Base-by-base conservation (phyloP, 2,113 vertebrate species). In the Tragelaphus scriptus region DNA sequence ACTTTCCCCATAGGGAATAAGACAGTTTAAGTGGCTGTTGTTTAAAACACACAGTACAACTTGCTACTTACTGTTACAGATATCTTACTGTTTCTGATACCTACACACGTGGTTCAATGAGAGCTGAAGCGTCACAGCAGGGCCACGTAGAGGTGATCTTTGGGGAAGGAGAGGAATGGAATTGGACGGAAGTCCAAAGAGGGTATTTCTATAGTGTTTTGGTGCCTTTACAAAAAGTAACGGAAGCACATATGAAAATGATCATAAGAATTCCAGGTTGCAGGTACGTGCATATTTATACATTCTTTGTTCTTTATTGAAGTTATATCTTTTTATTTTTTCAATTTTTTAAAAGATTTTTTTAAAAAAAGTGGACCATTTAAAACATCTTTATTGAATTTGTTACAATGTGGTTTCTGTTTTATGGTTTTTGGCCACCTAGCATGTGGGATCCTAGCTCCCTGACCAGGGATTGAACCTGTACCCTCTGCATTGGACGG, bases 111-210 rank as follows among this genome's bases (percentile, higher is more conserved):
- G 21, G 58, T 30, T 30, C 58, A 16, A 49, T 19, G 44, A 77
- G 19, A 49, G 36, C 4, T 26, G 17, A 30, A 32, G 5, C 3
- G 0, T 44, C 28, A 68, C 2, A 51, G 7, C 10, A 26, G 28
- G 14, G 10, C 80, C 40, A 30, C 1, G 2, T 28, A 19, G 47
- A 13, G n/a, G 47, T 56, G 49, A 21, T 21, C 30, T 89, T 84
- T 75, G 85, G 65, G 58, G 25, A 75, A 81, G 30, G 58, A 77
- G 44, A 80, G 26, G 4, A 53, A 89, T 19, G 11, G 40, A 61
- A 13, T n/a, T 32, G 19, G 84, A 17, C 32, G 77, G 51, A 25
- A 21, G 59, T 14, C 25, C 28, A 61, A 68, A 75, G 47, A 56
- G 7, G 44, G 16, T 19, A 47, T 36, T n/a, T 89, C 28, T 25